Evolutionary conservation across 1,140 invertebrate species (phyloP), one percentile per base, ranked within the genome.

Genomic region (Cardiocondyla obscurior): DNA sequence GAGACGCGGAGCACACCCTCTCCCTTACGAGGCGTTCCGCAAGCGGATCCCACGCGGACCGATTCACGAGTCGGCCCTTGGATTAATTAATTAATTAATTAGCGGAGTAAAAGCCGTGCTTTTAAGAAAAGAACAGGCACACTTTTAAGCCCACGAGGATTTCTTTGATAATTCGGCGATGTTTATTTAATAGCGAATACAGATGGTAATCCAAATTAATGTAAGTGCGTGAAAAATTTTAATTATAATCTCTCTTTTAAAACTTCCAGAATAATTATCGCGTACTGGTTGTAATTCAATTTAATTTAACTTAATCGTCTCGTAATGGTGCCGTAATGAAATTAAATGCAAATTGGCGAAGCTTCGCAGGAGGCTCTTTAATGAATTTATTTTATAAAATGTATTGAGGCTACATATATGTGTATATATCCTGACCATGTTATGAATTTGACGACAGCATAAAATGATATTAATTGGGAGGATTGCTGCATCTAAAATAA

Each of bases 1-100:
- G 22, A 49, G 36, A 58, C 36, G 57, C 44, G 36, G 51, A 67
- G n/a, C n/a, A 79, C 46, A 46, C 25, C 69, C 33, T 14, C n/a
- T 57, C 16, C 25, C 33, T 25, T 46, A 46, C 33, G n/a, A n/a
- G 39, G 5, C 2, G 28, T 49, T 76, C n/a, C 74, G 25, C 60
- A 16, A 49, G 55, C 25, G 39, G 49, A 69, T 55, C 69, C 62
- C 22, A 53, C 7, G 60, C n/a, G 33, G 62, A 69, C 46, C 22
- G 33, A 67, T 69, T 79, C 74, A 62, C 58, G 39, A 42, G n/a
- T 53, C n/a, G 46, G 74, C 16, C 49, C 74, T 79, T 42, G 49
- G 74, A 67, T 79, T 69, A 79, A 79, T 79, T 79, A 79, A 76
- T 76, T 76, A 76, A 79, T 79, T 79, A 79, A 79, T 79, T 79